Evolutionary conservation across 2,888 invertebrate genomes (phyloP).

Genomic region (Drosophila austrosaltans): DNA sequence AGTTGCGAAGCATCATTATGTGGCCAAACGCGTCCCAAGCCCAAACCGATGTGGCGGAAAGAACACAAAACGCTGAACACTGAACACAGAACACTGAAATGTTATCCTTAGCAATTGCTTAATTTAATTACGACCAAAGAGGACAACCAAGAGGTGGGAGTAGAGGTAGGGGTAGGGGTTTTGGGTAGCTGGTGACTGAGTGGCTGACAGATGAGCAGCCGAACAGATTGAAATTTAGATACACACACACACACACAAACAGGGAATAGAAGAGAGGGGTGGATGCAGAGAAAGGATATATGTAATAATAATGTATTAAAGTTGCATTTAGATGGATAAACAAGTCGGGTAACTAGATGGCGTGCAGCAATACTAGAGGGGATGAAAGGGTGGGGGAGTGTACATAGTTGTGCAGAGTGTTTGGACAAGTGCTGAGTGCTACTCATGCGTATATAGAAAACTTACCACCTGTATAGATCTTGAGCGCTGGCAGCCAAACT

Average conservation of each 20-base stretch:
- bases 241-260: slow-evolving; percentile 13
- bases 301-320: slow-evolving; percentile 2
- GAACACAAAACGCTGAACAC: slow-evolving; percentile 19
- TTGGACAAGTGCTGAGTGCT: slow-evolving; percentile 5
- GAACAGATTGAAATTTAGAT: slow-evolving; percentile 24
- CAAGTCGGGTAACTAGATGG: too few species aligned
- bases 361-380: neutral
- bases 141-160: neutral
- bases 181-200: neutral
- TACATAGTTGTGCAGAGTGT: neutral
- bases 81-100: slow-evolving; percentile 46
- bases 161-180: slow-evolving; percentile 5
- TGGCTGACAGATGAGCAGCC: slow-evolving; percentile 17
- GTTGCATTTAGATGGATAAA: neutral
- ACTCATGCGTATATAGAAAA: slow-evolving; percentile 68
- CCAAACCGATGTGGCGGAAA: slow-evolving; percentile 33
- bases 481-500: slow-evolving; percentile 84
- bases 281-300: neutral
- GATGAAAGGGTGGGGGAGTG: neutral
- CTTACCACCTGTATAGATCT: slow-evolving; percentile 84
- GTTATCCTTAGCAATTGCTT: slow-evolving; percentile 67
- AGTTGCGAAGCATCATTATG: slow-evolving; percentile 39
- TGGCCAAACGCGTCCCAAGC: slow-evolving; percentile 13
- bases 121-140: slow-evolving; percentile 59
- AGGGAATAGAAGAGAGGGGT: neutral